These are phyloP conservation scores for Sterrhoptilus dennistouni DNA, from an alignment of 2,113 vertebrate genomes.

Conservation along the genomic window DNA sequence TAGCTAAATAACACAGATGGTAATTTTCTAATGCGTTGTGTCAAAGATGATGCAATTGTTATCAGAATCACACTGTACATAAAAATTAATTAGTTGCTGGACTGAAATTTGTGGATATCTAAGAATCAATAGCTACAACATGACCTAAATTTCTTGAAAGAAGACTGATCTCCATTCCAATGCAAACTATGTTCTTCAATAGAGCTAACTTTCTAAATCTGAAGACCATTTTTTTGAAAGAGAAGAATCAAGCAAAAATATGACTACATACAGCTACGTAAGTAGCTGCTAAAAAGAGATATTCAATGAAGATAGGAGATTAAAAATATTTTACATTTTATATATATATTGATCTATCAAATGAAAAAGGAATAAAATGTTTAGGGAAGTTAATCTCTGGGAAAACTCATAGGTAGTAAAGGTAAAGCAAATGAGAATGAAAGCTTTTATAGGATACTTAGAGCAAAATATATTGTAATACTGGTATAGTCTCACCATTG, in stretches of 20 bases:
- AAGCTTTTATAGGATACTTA: background rate
- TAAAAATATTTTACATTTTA: background rate
- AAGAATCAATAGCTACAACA: background rate
- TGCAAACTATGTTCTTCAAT: background rate
- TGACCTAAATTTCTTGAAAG: background rate
- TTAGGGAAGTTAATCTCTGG: background rate
- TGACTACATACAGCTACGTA: background rate
- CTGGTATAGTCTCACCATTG: background rate
- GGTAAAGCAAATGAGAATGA: background rate
- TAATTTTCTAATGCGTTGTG: background rate
- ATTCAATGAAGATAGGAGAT: background rate
- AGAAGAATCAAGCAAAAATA: background rate
- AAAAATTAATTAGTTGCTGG: background rate
- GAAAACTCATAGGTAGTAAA: background rate
- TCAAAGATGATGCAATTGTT: background rate
- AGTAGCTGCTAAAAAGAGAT: background rate
- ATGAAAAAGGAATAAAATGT: background rate
- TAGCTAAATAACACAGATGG: background rate
- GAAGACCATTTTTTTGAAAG: background rate
- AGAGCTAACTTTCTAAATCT: background rate
- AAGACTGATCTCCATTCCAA: background rate
- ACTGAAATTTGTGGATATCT: background rate
- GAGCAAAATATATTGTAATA: background rate
- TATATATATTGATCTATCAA: background rate
- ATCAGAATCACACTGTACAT: background rate